phyloP scores from a whole-genome alignment of 2,888 invertebrate species.

The Ophion ellenae region DNA sequence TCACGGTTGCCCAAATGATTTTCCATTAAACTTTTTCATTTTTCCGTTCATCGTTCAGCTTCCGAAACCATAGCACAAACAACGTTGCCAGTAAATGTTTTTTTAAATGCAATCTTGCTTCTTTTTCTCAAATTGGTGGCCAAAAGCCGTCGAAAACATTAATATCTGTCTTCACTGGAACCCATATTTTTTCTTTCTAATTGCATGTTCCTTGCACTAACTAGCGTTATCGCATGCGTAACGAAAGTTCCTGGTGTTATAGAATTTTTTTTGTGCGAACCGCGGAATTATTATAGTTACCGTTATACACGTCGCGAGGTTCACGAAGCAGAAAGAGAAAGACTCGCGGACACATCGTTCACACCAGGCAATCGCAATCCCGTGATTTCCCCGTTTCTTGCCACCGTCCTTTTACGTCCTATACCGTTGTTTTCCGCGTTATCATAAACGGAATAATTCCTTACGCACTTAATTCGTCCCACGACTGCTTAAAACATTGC shows the following conservation, averaged over 20 bases:
- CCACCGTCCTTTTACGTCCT: conserved; percentile 6
- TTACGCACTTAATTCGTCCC: not conserved
- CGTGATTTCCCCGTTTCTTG: conserved; percentile 37
- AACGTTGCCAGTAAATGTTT: not conserved
- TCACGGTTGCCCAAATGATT: too few species aligned
- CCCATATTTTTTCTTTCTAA: not conserved
- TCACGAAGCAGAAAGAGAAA: not conserved
- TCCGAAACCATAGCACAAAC: not conserved
- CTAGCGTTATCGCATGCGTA: not conserved
- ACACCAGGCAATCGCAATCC: not conserved
- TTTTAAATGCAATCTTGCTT: not conserved
- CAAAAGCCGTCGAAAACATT: not conserved
- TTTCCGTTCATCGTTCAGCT: not conserved
- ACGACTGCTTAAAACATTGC: not conserved
- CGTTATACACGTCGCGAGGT: conserved; percentile 16
- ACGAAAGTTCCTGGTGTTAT: not conserved
- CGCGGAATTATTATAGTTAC: conserved; percentile 1
- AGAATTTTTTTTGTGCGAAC: not conserved
- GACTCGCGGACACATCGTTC: conserved; percentile 27
- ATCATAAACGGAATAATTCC: conserved; percentile 1
- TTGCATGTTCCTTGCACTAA: not conserved
- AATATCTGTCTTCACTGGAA: not conserved
- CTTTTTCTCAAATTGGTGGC: not conserved
- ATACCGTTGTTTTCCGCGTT: conserved; percentile 22
- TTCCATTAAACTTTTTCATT: too few species aligned